Percentiles rank a stretch among this genome's conserved stretches.
phyloP scores from a whole-genome alignment of 2,797 vertebrate genomes.

The Silurus lanzhouensis region DNA sequence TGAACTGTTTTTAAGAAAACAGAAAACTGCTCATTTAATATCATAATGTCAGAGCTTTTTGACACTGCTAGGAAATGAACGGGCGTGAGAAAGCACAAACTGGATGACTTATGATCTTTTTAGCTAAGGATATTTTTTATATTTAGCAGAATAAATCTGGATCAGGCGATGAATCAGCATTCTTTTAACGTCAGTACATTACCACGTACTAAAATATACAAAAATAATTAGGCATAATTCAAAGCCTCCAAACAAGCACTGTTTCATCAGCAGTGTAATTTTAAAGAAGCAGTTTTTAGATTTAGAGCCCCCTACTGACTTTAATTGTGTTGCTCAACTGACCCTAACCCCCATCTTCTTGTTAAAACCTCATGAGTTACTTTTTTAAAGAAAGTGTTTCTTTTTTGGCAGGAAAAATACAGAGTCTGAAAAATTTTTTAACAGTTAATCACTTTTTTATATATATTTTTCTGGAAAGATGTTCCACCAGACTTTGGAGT shows the following conservation, averaged over 20 bases:
- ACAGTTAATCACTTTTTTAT: not conserved
- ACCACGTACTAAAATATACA: constrained; percentile 6
- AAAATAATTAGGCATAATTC: not conserved
- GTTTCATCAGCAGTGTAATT: not conserved
- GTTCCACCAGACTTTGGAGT: no score
- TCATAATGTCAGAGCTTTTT: not conserved
- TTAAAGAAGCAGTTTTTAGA: not conserved
- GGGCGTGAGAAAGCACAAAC: not conserved
- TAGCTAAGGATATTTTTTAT: not conserved
- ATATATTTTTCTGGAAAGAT: no score
- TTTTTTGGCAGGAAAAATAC: not conserved
- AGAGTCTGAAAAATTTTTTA: not conserved
- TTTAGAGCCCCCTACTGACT: not conserved
- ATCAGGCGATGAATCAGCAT: constrained; percentile 4
- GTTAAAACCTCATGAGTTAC: not conserved
- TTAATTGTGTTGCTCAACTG: not conserved
- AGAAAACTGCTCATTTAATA: not conserved
- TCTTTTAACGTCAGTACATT: not conserved
- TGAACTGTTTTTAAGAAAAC: not conserved
- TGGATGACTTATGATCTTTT: not conserved
- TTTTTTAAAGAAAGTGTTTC: not conserved
- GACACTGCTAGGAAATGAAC: not conserved
- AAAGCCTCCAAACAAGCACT: not conserved
- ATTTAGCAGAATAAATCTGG: not conserved
- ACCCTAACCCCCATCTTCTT: not conserved